A percentile compares a stretch with the other conserved stretches of the same genome.
phyloP scores from a whole-genome alignment of 2,113 vertebrate species.

The Sisor rabdophorus region DNA sequence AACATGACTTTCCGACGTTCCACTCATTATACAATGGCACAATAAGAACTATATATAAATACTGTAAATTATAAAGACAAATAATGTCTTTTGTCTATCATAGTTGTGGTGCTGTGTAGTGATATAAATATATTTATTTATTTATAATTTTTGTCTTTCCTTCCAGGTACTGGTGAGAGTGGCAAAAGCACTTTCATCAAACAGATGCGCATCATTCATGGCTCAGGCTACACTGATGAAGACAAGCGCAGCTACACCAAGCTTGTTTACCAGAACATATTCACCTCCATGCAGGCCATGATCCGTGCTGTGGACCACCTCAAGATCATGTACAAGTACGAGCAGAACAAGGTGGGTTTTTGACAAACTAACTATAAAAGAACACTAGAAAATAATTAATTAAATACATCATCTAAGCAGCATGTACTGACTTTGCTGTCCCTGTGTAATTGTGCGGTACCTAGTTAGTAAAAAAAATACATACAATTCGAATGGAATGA shows the following conservation, averaged over 20 bases:
- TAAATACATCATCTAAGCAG: neutral
- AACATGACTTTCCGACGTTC: neutral
- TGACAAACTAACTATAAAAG: neutral
- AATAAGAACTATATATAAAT: neutral
- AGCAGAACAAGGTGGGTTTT: constrained; percentile 75
- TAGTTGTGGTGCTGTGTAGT: no score
- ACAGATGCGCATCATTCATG: constrained; percentile 90
- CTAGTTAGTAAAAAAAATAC: neutral
- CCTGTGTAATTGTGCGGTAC: neutral
- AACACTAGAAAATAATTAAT: no score
- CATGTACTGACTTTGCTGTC: neutral
- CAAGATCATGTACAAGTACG: constrained; percentile 76
- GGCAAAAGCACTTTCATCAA: constrained; percentile 94
- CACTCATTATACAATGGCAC: neutral
- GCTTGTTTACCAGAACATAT: constrained; percentile 85
- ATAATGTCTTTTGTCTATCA: no score
- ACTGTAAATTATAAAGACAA: neutral
- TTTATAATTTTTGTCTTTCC: no score
- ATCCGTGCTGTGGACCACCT: constrained; percentile 79
- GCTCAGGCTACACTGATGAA: constrained; percentile 81
- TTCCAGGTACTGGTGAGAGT: constrained; percentile 83
- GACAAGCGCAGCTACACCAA: constrained; percentile 79
- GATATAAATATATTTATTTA: neutral
- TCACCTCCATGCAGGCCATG: constrained; percentile 81
- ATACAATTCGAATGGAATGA: neutral